These are phyloP conservation scores for Calephelis perditalis DNA, from an alignment of 2,888 invertebrate species.

Conservation along the genomic window DNA sequence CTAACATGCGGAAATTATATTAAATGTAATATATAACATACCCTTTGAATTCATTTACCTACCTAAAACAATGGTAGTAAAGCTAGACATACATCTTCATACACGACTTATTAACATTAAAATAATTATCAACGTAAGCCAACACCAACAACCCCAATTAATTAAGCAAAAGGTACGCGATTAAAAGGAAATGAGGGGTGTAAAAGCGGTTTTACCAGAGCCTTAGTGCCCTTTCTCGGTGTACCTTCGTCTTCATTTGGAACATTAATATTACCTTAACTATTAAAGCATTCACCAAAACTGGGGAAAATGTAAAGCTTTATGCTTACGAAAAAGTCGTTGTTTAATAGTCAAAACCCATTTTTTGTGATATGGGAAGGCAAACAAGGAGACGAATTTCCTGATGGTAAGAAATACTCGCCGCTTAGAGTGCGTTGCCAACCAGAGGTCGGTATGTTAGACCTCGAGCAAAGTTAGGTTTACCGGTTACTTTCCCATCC, in stretches of 20 bases:
- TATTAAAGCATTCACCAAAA: neutral
- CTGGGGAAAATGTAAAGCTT: too few relatives aligned
- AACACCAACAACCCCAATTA: slow-evolving; percentile 54
- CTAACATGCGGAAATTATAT: too few relatives aligned
- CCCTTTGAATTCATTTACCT: neutral
- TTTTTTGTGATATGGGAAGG: too few relatives aligned
- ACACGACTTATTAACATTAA: slow-evolving; percentile 7
- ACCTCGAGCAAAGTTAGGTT: too few relatives aligned
- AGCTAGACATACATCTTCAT: neutral
- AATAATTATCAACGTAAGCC: slow-evolving; percentile 10
- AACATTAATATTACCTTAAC: neutral
- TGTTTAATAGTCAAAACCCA: too few relatives aligned
- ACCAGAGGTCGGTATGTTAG: too few relatives aligned
- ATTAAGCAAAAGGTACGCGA: slow-evolving; percentile 55
- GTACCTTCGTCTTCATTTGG: slow-evolving; percentile 1
- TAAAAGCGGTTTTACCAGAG: slow-evolving; percentile 39
- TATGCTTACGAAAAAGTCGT: too few relatives aligned
- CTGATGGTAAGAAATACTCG: too few relatives aligned
- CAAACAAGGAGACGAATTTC: too few relatives aligned
- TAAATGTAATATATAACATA: too few relatives aligned
- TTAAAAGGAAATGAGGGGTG: slow-evolving; percentile 58
- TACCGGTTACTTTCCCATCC: too few relatives aligned
- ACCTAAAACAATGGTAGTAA: neutral
- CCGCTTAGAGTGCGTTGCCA: too few relatives aligned
- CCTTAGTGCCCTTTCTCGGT: slow-evolving; percentile 19